A percentile compares a stretch with the other conserved stretches of the same genome.
These are phyloP conservation scores for Lamproptera curius DNA, from an alignment of 2,888 invertebrate species.

Conservation along the genomic window DNA sequence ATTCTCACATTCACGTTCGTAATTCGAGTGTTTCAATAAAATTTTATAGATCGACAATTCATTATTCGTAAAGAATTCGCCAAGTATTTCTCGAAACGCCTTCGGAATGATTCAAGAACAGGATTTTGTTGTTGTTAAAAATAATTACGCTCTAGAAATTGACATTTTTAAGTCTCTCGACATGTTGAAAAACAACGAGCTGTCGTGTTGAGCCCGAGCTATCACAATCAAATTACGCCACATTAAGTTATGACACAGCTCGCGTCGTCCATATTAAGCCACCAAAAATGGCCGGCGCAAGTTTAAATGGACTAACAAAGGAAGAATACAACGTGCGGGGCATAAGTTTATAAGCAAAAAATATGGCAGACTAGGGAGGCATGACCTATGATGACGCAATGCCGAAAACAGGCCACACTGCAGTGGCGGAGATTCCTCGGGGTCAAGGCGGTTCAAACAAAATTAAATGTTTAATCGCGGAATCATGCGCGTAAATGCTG, in stretches of 20 bases:
- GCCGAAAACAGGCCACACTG: slow-evolving; percentile 69
- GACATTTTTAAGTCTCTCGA: not conserved
- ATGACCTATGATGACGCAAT: slow-evolving; percentile 76
- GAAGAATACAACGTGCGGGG: slow-evolving; percentile 67
- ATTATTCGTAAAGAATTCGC: no score
- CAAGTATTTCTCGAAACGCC: not conserved
- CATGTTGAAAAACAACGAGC: slow-evolving; percentile 26
- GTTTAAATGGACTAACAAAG: slow-evolving; percentile 68
- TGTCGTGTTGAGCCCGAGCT: slow-evolving; percentile 29
- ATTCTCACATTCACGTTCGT: not conserved
- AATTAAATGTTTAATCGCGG: slow-evolving; percentile 49
- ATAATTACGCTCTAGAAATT: not conserved
- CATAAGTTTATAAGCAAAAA: slow-evolving; percentile 70
- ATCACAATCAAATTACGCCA: slow-evolving; percentile 59
- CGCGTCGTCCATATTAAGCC: slow-evolving; percentile 55
- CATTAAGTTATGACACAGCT: slow-evolving; percentile 52
- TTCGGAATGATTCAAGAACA: not conserved
- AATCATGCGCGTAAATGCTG: slow-evolving; percentile 41
- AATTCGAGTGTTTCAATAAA: not conserved
- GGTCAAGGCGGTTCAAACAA: slow-evolving; percentile 72
- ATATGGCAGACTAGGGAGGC: slow-evolving; percentile 65
- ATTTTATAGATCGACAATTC: not conserved
- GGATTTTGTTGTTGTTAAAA: not conserved
- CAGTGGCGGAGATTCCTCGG: slow-evolving; percentile 38
- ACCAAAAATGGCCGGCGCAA: slow-evolving; percentile 55